Conservation (phyloP, 2,888 invertebrate genomes). For the Alsophila aescularia region DNA sequence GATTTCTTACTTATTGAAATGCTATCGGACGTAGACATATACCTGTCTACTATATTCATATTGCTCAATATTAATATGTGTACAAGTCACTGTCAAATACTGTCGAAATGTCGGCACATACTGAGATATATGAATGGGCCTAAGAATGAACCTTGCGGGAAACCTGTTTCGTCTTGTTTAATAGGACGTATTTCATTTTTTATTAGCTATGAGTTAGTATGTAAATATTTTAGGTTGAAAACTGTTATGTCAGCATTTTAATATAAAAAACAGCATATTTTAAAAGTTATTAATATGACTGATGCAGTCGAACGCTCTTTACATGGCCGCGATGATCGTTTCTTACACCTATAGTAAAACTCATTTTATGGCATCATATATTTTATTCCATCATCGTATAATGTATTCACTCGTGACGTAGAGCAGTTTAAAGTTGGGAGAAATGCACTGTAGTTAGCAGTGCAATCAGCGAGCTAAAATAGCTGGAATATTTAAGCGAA, state of each 20-base stretch:
- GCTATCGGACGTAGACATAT: conserved; percentile 21
- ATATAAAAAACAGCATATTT: conserved; percentile 10
- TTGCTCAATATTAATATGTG: conserved; percentile 15
- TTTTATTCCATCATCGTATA: conserved; percentile 26
- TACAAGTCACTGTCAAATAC: conserved; percentile 18
- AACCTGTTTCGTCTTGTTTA: conserved; percentile 9
- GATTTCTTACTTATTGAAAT: conserved; percentile 27
- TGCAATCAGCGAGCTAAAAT: conserved; percentile 39
- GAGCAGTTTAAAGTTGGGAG: conserved; percentile 33
- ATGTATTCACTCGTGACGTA: conserved; percentile 34
- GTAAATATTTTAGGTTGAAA: not conserved
- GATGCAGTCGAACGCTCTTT: conserved; percentile 29
- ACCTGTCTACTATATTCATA: conserved; percentile 8
- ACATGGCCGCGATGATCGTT: conserved; percentile 16
- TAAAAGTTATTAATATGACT: conserved; percentile 17
- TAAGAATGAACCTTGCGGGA: conserved; percentile 17
- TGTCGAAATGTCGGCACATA: conserved; percentile 17
- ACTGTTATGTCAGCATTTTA: not conserved
- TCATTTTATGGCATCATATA: conserved; percentile 21
- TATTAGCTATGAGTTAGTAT: not conserved
- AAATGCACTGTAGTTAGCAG: conserved; percentile 36
- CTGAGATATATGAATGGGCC: conserved; percentile 13
- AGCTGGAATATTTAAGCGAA: conserved; percentile 39
- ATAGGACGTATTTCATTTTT: not conserved
- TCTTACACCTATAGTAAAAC: conserved; percentile 18